These are phyloP conservation scores for Exocentrus adspersus DNA, from an alignment of 2,888 invertebrate genomes.

Conservation along the genomic window DNA sequence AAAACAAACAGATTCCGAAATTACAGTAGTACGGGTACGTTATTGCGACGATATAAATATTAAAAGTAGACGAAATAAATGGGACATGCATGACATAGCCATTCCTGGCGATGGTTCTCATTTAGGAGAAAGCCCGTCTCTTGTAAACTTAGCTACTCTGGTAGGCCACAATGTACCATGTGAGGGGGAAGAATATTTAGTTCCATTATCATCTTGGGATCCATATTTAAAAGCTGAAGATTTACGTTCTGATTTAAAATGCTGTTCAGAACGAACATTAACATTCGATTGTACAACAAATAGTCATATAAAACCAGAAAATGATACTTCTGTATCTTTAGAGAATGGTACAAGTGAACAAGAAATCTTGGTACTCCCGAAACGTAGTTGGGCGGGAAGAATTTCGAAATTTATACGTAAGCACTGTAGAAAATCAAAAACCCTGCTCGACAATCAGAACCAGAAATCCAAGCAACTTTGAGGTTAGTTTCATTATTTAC, in stretches of 20 bases:
- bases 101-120: slow-evolving; percentile 69
- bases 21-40: slow-evolving; percentile 69
- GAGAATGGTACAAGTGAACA: slow-evolving; percentile 20
- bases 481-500: too few species aligned
- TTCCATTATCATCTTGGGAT: slow-evolving; percentile 71
- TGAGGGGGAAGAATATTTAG: slow-evolving; percentile 64
- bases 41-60: slow-evolving; percentile 55
- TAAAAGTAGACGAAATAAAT: slow-evolving; percentile 60
- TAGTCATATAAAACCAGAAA: slow-evolving; percentile 21
- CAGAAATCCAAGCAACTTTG: slow-evolving; percentile 15
- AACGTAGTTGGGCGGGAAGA: slow-evolving; percentile 52
- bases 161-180: slow-evolving; percentile 58
- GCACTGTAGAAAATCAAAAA: slow-evolving; percentile 48
- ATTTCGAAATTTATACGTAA: slow-evolving; percentile 55
- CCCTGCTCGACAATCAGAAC: slow-evolving; percentile 32
- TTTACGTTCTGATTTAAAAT: slow-evolving; percentile 45
- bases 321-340: neutral
- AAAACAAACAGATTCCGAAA: slow-evolving; percentile 71
- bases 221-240: slow-evolving; percentile 53
- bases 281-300: slow-evolving; percentile 31
- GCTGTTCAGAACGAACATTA: slow-evolving; percentile 37
- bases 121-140: slow-evolving; percentile 68
- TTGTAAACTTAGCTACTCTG: slow-evolving; percentile 70
- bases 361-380: slow-evolving; percentile 24
- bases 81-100: slow-evolving; percentile 64